Conservation (phyloP, 2,113 vertebrate species). For the Balaenoptera acutorostrata region DNA sequence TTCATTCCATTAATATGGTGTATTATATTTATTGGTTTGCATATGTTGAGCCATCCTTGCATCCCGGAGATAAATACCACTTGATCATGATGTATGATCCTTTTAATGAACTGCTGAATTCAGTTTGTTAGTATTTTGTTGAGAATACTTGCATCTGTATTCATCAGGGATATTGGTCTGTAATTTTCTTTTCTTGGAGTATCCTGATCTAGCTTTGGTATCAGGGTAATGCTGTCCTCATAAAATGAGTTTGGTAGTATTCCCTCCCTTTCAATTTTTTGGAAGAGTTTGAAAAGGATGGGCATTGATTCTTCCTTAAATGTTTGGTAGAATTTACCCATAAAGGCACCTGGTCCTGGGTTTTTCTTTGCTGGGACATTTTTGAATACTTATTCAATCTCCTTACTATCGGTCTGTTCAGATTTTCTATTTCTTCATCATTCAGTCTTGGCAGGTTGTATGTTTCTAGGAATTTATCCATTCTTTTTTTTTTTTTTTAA, state of each 20-base stretch:
- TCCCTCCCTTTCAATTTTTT: neutral
- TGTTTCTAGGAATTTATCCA: neutral
- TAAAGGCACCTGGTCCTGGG: neutral
- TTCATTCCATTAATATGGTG: neutral
- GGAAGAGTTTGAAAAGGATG: neutral
- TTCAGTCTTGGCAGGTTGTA: neutral
- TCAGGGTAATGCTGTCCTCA: neutral
- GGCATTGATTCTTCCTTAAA: neutral
- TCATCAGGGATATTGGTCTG: neutral
- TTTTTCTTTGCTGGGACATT: neutral
- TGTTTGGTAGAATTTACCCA: neutral
- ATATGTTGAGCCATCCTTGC: neutral
- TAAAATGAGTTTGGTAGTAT: neutral
- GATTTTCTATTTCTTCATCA: neutral
- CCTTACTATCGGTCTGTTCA: neutral
- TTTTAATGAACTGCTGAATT: neutral
- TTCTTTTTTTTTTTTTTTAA: neutral
- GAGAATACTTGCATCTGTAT: neutral
- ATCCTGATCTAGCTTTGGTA: neutral
- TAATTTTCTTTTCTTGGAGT: neutral
- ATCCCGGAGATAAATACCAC: neutral
- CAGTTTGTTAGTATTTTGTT: neutral
- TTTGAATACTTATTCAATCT: neutral
- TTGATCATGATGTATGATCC: neutral
- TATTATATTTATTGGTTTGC: neutral